These are phyloP conservation scores for Sycobia sp. DNA, from an alignment of 1,140 invertebrate genomes.

Conservation along the genomic window DNA sequence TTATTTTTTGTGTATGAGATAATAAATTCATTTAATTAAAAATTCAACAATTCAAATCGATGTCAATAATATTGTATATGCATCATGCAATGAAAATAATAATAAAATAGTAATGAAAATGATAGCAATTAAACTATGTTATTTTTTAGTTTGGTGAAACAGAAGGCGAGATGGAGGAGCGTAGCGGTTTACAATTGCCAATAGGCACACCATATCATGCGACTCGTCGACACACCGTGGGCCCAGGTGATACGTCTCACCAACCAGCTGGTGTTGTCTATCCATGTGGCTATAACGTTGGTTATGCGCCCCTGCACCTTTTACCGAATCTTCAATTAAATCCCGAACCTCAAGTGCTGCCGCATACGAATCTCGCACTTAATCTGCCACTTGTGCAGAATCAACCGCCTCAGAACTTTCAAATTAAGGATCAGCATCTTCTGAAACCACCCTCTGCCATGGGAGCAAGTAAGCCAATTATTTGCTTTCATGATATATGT, in stretches of 20 bases:
- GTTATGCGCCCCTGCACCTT: constrained; percentile 50
- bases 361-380: constrained; percentile 72
- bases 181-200: constrained; percentile 51
- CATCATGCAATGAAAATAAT: too few relatives aligned
- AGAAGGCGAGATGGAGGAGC: constrained; percentile 67
- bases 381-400: constrained; percentile 78
- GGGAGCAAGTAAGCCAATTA: constrained; percentile 74
- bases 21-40: too few relatives aligned
- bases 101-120: too few relatives aligned
- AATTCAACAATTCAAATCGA: too few relatives aligned
- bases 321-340: constrained; percentile 53
- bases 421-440: constrained; percentile 91
- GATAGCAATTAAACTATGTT: too few relatives aligned
- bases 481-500: background rate
- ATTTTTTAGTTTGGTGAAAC: constrained; percentile 68
- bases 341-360: constrained; percentile 59
- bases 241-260: constrained; percentile 85
- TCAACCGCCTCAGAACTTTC: constrained; percentile 81
- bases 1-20: too few relatives aligned
- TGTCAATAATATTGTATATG: too few relatives aligned
- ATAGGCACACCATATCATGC: constrained; percentile 56
- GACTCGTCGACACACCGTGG: constrained; percentile 87
- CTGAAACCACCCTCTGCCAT: constrained; percentile 89
- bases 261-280: constrained; percentile 63
- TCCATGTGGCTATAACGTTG: constrained; percentile 51